Conservation (phyloP, 1,140 invertebrate species). For the Brachionus manjavacas region DNA sequence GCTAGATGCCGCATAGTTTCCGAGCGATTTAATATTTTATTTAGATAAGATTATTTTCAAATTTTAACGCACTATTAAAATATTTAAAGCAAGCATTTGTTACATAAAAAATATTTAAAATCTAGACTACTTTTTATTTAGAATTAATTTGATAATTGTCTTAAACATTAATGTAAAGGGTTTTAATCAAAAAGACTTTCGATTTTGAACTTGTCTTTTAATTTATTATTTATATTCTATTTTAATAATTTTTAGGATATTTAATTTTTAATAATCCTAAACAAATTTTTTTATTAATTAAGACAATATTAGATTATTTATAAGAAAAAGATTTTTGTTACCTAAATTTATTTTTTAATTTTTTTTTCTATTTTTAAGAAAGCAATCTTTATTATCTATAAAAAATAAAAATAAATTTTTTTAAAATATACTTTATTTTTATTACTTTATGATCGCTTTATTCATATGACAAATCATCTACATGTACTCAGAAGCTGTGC, state of each 20-base stretch:
- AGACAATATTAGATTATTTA: neutral
- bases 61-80: neutral
- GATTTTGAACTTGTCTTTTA: neutral
- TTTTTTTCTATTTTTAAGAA: neutral
- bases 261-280: neutral
- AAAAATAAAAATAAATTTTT: too few relatives aligned
- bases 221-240: neutral
- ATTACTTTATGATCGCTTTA: too few relatives aligned
- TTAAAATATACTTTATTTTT: too few relatives aligned
- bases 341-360: neutral
- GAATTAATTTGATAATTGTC: neutral
- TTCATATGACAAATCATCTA: too few relatives aligned
- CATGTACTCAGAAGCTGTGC: too few relatives aligned
- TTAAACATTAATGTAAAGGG: neutral
- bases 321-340: neutral
- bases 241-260: neutral
- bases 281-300: neutral
- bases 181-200: neutral
- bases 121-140: neutral
- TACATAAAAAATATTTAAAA: neutral
- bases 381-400: too few relatives aligned
- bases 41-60: neutral
- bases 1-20: neutral
- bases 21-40: neutral
- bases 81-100: neutral